Conservation (phyloP, 2,888 invertebrate species). For the Apamea anceps region DNA sequence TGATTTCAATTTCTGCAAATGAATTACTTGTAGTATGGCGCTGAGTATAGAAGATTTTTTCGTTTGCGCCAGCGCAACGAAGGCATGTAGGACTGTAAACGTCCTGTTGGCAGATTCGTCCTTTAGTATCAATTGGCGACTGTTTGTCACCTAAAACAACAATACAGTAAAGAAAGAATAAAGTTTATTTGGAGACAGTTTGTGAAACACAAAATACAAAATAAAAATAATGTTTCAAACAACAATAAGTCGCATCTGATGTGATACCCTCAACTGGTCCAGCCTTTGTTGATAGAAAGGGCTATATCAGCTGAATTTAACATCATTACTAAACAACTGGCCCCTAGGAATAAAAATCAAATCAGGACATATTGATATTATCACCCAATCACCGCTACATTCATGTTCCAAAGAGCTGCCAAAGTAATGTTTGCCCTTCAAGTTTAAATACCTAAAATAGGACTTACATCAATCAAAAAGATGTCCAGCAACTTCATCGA, state of each 20-base stretch:
- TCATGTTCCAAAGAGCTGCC: not conserved
- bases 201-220: too few relatives aligned
- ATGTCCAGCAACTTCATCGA: conserved; percentile 76
- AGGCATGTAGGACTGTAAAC: conserved; percentile 90
- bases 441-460: not conserved
- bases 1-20: conserved; percentile 88
- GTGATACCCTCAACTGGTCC: not conserved
- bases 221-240: too few relatives aligned
- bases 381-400: not conserved
- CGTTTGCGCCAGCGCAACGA: conserved; percentile 88
- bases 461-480: conserved; percentile 82
- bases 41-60: conserved; percentile 88
- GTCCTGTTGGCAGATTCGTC: conserved; percentile 91
- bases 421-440: not conserved
- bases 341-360: not conserved
- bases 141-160: conserved; percentile 81
- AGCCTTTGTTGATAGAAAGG: not conserved
- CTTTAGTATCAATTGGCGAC: conserved; percentile 82
- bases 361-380: not conserved
- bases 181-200: too few relatives aligned
- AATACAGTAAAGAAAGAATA: not conserved
- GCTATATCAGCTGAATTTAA: not conserved
- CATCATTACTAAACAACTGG: not conserved
- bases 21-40: conserved; percentile 88
- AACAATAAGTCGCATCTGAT: not conserved